These are phyloP conservation scores for Catajapyx aquilonaris DNA, from an alignment of 1,140 invertebrate species.

Conservation along the genomic window DNA sequence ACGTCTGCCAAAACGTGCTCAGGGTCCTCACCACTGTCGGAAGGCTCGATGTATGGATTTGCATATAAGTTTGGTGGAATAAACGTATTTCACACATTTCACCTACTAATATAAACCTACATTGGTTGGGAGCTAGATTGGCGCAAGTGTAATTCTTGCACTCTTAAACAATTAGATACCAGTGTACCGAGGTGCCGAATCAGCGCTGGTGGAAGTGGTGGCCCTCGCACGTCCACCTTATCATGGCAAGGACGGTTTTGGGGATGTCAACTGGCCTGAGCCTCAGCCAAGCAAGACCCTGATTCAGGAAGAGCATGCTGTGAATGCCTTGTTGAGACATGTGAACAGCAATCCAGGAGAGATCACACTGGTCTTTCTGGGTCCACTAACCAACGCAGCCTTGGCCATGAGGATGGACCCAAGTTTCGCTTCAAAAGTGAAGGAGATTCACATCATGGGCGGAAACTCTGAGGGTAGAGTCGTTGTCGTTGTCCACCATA, in stretches of 20 bases:
- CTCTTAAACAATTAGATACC: too few species aligned
- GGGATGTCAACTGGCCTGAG: constrained; percentile 22
- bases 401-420: constrained; percentile 31
- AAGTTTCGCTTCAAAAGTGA: constrained; percentile 24
- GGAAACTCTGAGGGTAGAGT: constrained; percentile 27
- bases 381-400: constrained; percentile 38
- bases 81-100: too few species aligned
- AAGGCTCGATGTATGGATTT: too few species aligned
- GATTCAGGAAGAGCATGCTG: constrained; percentile 11
- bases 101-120: too few species aligned
- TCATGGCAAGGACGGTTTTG: constrained; percentile 29
- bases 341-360: constrained; percentile 21
- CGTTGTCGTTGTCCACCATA: too few species aligned
- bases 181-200: constrained; percentile 22
- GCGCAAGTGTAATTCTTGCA: too few species aligned
- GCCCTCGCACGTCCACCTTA: constrained; percentile 14
- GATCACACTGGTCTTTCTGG: constrained; percentile 28
- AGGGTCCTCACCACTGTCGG: too few species aligned
- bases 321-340: constrained; percentile 18
- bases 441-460: constrained; percentile 33
- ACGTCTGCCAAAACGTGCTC: constrained; percentile 9
- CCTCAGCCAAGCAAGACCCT: constrained; percentile 8
- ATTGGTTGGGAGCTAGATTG: too few species aligned
- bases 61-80: too few species aligned
- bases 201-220: constrained; percentile 15